These are phyloP conservation scores for Drosophila sturtevanti DNA, from an alignment of 1,140 invertebrate species.

Conservation along the genomic window DNA sequence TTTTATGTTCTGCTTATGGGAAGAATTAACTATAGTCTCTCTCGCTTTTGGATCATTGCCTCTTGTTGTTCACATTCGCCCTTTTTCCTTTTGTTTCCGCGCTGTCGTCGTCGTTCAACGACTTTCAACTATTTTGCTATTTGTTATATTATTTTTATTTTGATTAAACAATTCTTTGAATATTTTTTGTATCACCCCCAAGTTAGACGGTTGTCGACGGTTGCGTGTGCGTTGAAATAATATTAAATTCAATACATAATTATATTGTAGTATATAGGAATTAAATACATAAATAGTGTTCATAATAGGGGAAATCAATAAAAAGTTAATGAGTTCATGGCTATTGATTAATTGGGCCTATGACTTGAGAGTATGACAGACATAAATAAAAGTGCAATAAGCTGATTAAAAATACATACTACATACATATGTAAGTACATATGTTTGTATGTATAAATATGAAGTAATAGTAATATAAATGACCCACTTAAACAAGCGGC, in stretches of 20 bases:
- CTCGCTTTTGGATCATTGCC: constrained; percentile 31
- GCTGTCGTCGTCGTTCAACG: constrained; percentile 27
- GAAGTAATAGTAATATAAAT: constrained; percentile 2
- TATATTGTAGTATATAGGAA: constrained; percentile 14
- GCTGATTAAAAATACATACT: constrained; percentile 42
- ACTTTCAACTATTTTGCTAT: constrained; percentile 40
- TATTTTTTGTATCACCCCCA: constrained; percentile 20
- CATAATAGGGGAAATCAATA: constrained; percentile 33
- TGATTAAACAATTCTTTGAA: constrained; percentile 50
- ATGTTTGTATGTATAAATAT: background rate
- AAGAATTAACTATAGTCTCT: background rate
- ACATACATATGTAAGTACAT: no score
- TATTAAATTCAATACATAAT: constrained; percentile 18
- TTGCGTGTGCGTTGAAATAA: constrained; percentile 17
- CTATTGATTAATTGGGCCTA: constrained; percentile 45
- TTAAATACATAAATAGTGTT: constrained; percentile 1
- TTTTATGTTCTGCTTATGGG: constrained; percentile 1
- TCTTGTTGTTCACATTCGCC: constrained; percentile 12
- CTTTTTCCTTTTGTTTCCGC: constrained; percentile 27
- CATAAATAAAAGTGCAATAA: constrained; percentile 44
- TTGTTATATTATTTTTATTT: constrained; percentile 40
- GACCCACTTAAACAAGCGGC: constrained; percentile 24
- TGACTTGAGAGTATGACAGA: constrained; percentile 40
- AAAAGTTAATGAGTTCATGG: constrained; percentile 47
- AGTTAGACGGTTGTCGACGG: constrained; percentile 26